Percentiles rank a stretch among this genome's conserved stretches.
Evolutionary conservation across 1,140 invertebrate genomes (phyloP).

Genomic region (Heliconius hermathena): DNA sequence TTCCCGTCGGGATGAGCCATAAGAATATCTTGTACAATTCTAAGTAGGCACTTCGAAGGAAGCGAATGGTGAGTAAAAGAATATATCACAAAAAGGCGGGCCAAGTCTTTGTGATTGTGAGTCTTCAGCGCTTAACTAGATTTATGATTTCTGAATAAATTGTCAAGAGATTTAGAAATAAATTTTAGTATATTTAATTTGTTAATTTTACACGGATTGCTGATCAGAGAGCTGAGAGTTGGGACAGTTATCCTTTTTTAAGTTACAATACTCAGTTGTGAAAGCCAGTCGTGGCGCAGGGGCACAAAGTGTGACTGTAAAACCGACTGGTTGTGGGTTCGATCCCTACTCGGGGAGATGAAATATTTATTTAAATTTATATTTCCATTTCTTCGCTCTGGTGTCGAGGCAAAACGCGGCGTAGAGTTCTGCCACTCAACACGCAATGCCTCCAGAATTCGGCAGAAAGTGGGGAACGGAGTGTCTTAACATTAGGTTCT

Average conservation of each 20-base stretch:
- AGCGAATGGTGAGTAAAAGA: constrained; percentile 42
- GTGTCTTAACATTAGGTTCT: no score
- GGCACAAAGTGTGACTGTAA: no score
- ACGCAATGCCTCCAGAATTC: no score
- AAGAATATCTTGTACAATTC: constrained; percentile 43
- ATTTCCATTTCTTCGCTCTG: no score
- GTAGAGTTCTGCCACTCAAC: no score
- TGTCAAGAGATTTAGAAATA: constrained; percentile 20
- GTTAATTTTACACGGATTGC: constrained; percentile 8
- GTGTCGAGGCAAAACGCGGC: no score
- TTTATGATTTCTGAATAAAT: constrained; percentile 42
- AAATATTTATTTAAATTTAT: no score
- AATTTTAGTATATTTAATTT: constrained; percentile 19
- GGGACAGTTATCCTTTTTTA: background rate
- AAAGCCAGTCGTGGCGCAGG: no score
- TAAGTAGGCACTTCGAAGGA: constrained; percentile 41
- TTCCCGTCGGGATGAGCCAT: constrained; percentile 40
- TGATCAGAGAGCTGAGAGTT: background rate
- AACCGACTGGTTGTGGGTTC: no score
- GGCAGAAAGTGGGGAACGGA: no score
- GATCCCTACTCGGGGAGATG: no score
- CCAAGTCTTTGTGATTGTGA: constrained; percentile 40
- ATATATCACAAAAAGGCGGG: constrained; percentile 46
- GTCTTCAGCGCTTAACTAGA: constrained; percentile 35
- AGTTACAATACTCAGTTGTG: no score